Evolutionary conservation across 2,113 vertebrate genomes (phyloP).

Genomic region (Eulemur rufifrons): DNA sequence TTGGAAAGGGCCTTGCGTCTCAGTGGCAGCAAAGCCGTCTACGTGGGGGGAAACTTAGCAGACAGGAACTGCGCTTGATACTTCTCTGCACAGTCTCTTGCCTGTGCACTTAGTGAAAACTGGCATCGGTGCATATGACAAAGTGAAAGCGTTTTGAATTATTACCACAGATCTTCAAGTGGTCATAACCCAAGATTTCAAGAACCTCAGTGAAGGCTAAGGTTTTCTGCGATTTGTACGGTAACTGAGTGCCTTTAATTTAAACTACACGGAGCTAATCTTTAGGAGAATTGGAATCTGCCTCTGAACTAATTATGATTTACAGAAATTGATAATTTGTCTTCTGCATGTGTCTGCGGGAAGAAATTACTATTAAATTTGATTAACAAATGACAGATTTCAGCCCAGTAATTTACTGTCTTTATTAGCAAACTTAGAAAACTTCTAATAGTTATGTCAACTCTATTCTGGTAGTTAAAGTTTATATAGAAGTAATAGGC

Average conservation of each 20-base stretch:
- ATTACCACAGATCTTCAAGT: not conserved
- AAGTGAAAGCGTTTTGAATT: constrained; percentile 57
- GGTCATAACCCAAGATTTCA: not conserved
- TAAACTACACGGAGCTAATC: constrained; percentile 59
- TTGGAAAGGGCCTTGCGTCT: constrained; percentile 50
- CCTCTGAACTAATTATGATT: constrained; percentile 67
- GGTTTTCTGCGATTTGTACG: not conserved
- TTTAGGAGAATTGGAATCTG: constrained; percentile 65
- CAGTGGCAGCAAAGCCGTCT: not conserved
- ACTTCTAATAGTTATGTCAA: constrained; percentile 56
- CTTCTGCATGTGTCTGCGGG: constrained; percentile 73
- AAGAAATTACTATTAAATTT: constrained; percentile 80
- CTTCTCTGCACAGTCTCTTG: not conserved
- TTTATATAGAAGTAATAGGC: not conserved
- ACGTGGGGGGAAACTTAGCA: not conserved
- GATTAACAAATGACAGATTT: constrained; percentile 83
- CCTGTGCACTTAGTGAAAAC: constrained; percentile 18
- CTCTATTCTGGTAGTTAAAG: constrained; percentile 9
- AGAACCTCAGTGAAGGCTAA: not conserved
- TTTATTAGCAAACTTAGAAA: constrained; percentile 80
- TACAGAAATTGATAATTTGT: constrained; percentile 79
- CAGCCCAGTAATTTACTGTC: constrained; percentile 76
- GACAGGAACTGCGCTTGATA: not conserved
- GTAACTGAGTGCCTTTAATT: constrained; percentile 58
- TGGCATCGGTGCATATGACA: constrained; percentile 4